Evolutionary conservation across 2,888 invertebrate species (phyloP).

Genomic region (Hirtodrosophila confusa): DNA sequence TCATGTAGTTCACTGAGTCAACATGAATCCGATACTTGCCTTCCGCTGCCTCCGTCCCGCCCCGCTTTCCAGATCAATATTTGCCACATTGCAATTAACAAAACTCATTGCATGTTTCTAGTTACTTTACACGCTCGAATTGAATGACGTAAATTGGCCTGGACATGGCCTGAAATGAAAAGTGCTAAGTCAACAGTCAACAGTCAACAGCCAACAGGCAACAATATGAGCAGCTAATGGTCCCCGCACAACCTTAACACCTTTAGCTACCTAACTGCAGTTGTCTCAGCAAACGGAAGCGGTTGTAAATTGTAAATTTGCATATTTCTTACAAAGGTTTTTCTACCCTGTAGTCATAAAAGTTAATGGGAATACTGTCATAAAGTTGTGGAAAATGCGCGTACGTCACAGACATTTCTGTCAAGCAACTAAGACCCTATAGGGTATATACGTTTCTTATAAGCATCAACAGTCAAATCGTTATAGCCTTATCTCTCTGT

Average conservation of each 20-base stretch:
- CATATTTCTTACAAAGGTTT: background rate
- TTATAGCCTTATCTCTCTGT: too few species aligned
- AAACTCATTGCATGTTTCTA: conserved; percentile 17
- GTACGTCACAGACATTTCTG: too few species aligned
- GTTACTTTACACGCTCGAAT: conserved; percentile 59
- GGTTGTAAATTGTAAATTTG: conserved; percentile 14
- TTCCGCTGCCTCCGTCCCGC: background rate
- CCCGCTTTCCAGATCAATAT: conserved; percentile 14
- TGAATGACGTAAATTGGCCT: conserved; percentile 63
- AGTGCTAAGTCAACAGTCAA: conserved; percentile 50
- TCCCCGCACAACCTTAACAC: conserved; percentile 53
- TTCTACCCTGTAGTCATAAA: background rate
- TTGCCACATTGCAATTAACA: conserved; percentile 48
- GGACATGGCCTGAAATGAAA: conserved; percentile 41
- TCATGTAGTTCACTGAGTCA: conserved; percentile 22
- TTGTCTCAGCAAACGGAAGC: conserved; percentile 32
- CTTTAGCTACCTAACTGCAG: conserved; percentile 15
- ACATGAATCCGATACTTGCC: conserved; percentile 13
- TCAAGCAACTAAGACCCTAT: too few species aligned
- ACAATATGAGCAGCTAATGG: conserved; percentile 50
- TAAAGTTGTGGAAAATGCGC: too few species aligned
- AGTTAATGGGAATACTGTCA: background rate
- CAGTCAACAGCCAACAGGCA: conserved; percentile 21
- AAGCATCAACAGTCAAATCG: too few species aligned
- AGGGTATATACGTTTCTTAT: too few species aligned